A percentile compares a stretch with the other conserved stretches of the same genome.
Evolutionary conservation across 2,888 invertebrate species (phyloP).

Genomic region (Hirtodrosophila trivittata): DNA sequence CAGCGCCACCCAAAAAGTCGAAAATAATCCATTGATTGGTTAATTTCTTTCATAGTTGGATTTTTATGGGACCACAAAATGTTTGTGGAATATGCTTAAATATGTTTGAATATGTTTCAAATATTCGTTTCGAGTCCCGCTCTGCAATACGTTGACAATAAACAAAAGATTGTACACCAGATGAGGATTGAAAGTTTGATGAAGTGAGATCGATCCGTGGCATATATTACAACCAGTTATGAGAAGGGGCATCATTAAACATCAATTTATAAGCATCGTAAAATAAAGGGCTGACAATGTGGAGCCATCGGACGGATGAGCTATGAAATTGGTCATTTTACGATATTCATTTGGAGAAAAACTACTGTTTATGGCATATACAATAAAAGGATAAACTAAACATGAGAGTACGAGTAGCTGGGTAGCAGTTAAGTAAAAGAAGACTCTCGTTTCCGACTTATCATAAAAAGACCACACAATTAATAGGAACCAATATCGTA

Average conservation of each 20-base stretch:
- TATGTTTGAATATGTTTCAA: constrained; percentile 16
- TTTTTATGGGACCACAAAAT: constrained; percentile 60
- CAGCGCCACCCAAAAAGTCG: constrained; percentile 65
- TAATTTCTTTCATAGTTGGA: constrained; percentile 68
- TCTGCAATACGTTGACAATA: constrained; percentile 65
- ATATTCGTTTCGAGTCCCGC: constrained; percentile 13
- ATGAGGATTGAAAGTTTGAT: constrained; percentile 71
- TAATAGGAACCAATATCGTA: too few relatives aligned
- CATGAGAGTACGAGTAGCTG: not conserved
- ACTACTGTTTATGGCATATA: constrained; percentile 41
- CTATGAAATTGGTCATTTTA: constrained; percentile 45
- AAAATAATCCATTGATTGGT: constrained; percentile 65
- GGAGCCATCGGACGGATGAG: not conserved
- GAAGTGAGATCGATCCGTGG: constrained; percentile 62
- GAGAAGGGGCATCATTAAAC: constrained; percentile 53
- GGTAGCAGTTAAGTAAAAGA: not conserved
- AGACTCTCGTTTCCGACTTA: too few relatives aligned
- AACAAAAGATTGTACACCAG: constrained; percentile 55
- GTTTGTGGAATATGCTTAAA: constrained; percentile 8
- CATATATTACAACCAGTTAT: constrained; percentile 38
- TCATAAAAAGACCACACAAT: too few relatives aligned
- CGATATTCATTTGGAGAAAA: constrained; percentile 39
- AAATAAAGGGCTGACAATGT: constrained; percentile 20
- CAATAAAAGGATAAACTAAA: not conserved
- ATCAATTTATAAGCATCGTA: constrained; percentile 63